phyloP scores from a whole-genome alignment of 2,888 invertebrate species.

The Tenthredo scrophulariae region DNA sequence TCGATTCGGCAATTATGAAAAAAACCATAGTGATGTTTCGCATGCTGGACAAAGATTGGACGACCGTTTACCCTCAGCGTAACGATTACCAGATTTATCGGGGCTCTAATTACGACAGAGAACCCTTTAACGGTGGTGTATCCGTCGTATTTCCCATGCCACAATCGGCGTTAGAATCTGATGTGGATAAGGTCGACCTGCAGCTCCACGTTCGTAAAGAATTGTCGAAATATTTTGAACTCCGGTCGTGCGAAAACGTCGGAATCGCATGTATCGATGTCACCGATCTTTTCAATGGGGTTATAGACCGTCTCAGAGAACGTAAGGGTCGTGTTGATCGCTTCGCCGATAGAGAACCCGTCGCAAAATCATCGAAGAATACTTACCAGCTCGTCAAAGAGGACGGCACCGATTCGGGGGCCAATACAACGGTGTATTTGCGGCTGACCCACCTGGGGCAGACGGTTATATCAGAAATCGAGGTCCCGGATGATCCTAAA shows the following conservation, averaged over 20 bases:
- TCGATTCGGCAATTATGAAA: conserved; percentile 68
- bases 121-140: conserved; percentile 71
- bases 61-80: conserved; percentile 66
- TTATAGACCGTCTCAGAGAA: conserved; percentile 67
- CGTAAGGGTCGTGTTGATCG: conserved; percentile 65
- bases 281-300: conserved; percentile 69
- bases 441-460: conserved; percentile 71
- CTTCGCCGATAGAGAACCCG: conserved; percentile 61
- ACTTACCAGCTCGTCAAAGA: conserved; percentile 64
- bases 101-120: conserved; percentile 67
- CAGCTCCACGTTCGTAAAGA: conserved; percentile 66
- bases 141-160: conserved; percentile 71
- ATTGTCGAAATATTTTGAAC: conserved; percentile 68
- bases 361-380: conserved; percentile 69
- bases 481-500: conserved; percentile 53
- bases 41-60: conserved; percentile 72
- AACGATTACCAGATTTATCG: conserved; percentile 65
- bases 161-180: conserved; percentile 57
- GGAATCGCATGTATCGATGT: conserved; percentile 65
- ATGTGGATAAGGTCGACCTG: conserved; percentile 61
- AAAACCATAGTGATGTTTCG: conserved; percentile 70
- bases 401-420: conserved; percentile 57
- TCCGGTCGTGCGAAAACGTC: conserved; percentile 60
- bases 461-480: conserved; percentile 70
- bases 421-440: conserved; percentile 65